phyloP scores from a whole-genome alignment of 1,140 invertebrate genomes.

The Yoshiicerus persimilis region DNA sequence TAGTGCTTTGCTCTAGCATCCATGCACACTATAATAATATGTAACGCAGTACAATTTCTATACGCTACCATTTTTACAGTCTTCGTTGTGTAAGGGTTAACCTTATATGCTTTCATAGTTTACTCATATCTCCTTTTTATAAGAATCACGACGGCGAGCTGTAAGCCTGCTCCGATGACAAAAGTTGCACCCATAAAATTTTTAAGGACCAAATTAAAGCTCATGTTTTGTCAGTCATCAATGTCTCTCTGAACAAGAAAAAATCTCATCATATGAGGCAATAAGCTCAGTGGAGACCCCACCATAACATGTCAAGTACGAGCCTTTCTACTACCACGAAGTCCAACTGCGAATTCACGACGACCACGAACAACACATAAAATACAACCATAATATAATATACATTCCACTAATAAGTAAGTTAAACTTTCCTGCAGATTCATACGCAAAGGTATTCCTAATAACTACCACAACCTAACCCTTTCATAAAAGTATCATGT shows the following conservation, averaged over 20 bases:
- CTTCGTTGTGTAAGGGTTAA: not conserved
- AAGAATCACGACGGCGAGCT: not conserved
- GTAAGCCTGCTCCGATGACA: constrained; percentile 10
- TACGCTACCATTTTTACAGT: not conserved
- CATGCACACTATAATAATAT: not conserved
- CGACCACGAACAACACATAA: constrained; percentile 12
- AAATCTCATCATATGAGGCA: constrained; percentile 4
- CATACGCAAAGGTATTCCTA: not conserved
- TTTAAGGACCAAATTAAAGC: constrained; percentile 37
- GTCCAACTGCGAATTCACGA: constrained; percentile 2
- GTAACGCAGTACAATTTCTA: not conserved
- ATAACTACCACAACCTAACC: not conserved
- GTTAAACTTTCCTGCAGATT: not conserved
- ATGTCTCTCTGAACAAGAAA: constrained; percentile 12
- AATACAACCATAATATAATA: not conserved
- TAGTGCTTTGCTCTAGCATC: not conserved
- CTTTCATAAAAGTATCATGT: not conserved
- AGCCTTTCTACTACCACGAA: not conserved
- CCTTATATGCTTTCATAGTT: not conserved
- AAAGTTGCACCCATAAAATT: constrained; percentile 38
- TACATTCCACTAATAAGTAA: not conserved
- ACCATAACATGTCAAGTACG: not conserved
- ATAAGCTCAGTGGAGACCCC: not conserved
- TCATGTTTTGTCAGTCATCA: constrained; percentile 25
- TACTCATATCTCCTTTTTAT: not conserved